phyloP scores from a whole-genome alignment of 1,140 invertebrate genomes.

The Scaptodrosophila lebanonensis region DNA sequence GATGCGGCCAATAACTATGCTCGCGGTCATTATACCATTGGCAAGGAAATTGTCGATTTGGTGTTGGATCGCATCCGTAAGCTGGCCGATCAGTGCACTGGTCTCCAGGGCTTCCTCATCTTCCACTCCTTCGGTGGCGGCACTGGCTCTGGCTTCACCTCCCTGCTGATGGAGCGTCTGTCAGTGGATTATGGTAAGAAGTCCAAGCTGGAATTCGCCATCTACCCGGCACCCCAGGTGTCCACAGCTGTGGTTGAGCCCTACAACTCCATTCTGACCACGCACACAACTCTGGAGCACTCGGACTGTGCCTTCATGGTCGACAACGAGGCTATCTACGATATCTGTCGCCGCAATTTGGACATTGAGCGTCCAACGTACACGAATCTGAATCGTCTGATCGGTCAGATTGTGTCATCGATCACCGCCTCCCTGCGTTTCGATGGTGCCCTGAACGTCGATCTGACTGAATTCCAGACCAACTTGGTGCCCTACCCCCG shows the following conservation, averaged over 20 bases:
- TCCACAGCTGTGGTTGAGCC: constrained; percentile 94
- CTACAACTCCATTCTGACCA: constrained; percentile 91
- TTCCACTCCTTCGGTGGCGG: constrained; percentile 94
- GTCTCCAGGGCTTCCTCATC: constrained; percentile 91
- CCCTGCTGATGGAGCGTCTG: constrained; percentile 91
- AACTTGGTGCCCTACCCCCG: constrained; percentile 91
- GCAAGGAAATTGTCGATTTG: constrained; percentile 90
- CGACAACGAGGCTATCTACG: constrained; percentile 92
- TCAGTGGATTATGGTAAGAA: constrained; percentile 94
- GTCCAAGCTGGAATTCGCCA: constrained; percentile 91
- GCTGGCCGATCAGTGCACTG: constrained; percentile 91
- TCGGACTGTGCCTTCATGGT: constrained; percentile 94
- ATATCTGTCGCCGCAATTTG: constrained; percentile 92
- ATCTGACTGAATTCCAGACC: constrained; percentile 93
- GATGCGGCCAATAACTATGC: constrained; percentile 94
- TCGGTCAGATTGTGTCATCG: constrained; percentile 91
- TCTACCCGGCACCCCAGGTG: constrained; percentile 93
- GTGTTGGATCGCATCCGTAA: constrained; percentile 88
- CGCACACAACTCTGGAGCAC: constrained; percentile 89
- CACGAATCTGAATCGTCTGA: constrained; percentile 87
- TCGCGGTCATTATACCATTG: constrained; percentile 93
- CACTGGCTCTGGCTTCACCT: constrained; percentile 92
- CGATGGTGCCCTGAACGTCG: constrained; percentile 92
- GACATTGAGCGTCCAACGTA: constrained; percentile 92
- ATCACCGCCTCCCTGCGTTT: constrained; percentile 93